Evolutionary conservation across 2,113 vertebrate species (phyloP).

Genomic region (Gallinago media): DNA sequence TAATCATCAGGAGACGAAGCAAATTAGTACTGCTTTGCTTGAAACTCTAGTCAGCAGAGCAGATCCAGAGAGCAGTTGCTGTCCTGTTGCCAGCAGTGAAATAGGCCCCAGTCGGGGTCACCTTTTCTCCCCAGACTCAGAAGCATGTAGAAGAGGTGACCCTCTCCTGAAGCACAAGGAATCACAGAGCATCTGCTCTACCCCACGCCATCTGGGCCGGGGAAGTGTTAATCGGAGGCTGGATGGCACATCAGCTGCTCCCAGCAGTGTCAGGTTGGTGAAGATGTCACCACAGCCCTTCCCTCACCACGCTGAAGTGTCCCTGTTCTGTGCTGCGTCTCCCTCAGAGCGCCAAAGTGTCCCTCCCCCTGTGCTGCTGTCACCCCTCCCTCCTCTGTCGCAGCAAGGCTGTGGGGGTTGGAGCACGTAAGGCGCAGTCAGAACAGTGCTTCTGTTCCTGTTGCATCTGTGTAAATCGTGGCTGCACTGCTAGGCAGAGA

Average conservation of each 20-base stretch:
- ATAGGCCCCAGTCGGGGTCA: neutral
- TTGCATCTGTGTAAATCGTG: fast-evolving
- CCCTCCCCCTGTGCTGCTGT: too few species aligned
- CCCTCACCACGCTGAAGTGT: fast-evolving
- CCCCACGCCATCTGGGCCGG: neutral
- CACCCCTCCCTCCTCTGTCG: neutral
- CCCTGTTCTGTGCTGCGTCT: neutral
- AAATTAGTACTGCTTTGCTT: neutral
- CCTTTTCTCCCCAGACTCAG: neutral
- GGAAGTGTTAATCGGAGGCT: neutral
- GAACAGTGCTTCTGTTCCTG: fast-evolving
- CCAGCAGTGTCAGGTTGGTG: neutral
- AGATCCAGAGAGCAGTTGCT: neutral
- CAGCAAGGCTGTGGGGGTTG: fast-evolving
- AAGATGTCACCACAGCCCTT: neutral
- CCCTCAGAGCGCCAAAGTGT: too few species aligned
- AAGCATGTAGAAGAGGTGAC: neutral
- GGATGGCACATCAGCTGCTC: neutral
- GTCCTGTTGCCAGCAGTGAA: neutral
- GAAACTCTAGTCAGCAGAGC: neutral
- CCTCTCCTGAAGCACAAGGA: neutral
- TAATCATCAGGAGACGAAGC: neutral
- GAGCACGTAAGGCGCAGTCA: fast-evolving
- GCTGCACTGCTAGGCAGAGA: fast-evolving
- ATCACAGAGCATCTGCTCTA: neutral